Percentiles rank a stretch among this genome's conserved stretches.
Conservation (phyloP, 2,888 invertebrate genomes). For the Corbicula japonica region DNA sequence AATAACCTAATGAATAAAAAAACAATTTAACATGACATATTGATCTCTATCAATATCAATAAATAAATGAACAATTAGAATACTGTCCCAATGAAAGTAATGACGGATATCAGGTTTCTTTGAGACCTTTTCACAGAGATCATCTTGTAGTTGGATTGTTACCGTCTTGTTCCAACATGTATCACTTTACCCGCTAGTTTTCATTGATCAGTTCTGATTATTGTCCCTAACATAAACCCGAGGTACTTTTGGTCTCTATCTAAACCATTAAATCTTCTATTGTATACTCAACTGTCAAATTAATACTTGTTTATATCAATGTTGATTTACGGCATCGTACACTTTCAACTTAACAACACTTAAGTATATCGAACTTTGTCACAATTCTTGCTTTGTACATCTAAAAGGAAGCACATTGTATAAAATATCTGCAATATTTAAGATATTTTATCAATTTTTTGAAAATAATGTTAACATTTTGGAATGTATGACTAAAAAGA, state of each 20-base stretch:
- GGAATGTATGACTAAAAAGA: too few species aligned
- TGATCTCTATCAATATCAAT: too few species aligned
- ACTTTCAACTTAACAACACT: slow-evolving; percentile 26
- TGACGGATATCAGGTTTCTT: too few species aligned
- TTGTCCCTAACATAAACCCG: slow-evolving; percentile 5
- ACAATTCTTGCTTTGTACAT: neutral
- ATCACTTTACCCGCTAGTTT: slow-evolving; percentile 1
- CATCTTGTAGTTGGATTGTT: neutral
- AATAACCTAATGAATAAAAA: too few species aligned
- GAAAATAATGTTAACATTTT: too few species aligned
- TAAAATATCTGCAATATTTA: too few species aligned
- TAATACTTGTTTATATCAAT: slow-evolving; percentile 25
- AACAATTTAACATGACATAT: too few species aligned
- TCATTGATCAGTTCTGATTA: slow-evolving; percentile 23
- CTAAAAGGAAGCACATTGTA: too few species aligned
- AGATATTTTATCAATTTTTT: too few species aligned
- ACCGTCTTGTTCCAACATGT: neutral
- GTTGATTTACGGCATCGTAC: slow-evolving; percentile 23
- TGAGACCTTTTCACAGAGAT: too few species aligned
- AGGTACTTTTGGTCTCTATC: slow-evolving; percentile 18
- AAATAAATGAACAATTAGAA: too few species aligned
- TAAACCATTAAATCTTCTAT: slow-evolving; percentile 18
- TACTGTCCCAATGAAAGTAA: too few species aligned
- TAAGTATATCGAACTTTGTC: slow-evolving; percentile 12
- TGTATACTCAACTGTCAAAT: slow-evolving; percentile 25